Percentiles rank a stretch among this genome's conserved stretches.
Evolutionary conservation across 2,888 invertebrate species (phyloP).

Genomic region (Pachliopta kotzebuea): DNA sequence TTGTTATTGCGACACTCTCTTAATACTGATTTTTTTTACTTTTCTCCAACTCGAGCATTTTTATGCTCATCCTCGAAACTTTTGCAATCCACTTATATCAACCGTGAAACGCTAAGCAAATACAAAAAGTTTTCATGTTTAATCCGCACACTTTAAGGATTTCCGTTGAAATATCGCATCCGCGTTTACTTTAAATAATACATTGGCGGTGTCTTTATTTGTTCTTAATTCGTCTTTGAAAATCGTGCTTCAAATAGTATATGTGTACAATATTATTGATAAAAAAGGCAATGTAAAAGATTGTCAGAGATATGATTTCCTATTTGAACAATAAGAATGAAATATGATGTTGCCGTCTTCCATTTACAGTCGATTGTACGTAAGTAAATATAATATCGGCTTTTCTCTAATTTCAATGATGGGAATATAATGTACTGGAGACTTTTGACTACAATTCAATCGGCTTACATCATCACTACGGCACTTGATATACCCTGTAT

Average conservation of each 20-base stretch:
- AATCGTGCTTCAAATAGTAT: slow-evolving; percentile 1
- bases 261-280: neutral
- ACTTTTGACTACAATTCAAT: neutral
- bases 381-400: neutral
- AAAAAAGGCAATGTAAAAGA: neutral
- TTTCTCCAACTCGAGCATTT: slow-evolving; percentile 65
- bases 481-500: no score
- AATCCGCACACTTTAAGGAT: slow-evolving; percentile 75
- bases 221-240: slow-evolving; percentile 44
- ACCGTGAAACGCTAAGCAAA: slow-evolving; percentile 77
- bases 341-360: neutral
- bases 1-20: slow-evolving; percentile 68
- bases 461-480: neutral
- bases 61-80: slow-evolving; percentile 77
- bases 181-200: slow-evolving; percentile 72
- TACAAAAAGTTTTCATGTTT: slow-evolving; percentile 77
- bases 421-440: neutral
- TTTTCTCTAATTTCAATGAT: neutral
- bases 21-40: slow-evolving; percentile 64
- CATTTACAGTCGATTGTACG: neutral
- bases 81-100: slow-evolving; percentile 80
- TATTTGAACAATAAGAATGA: slow-evolving; percentile 6
- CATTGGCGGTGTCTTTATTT: slow-evolving; percentile 54
- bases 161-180: slow-evolving; percentile 73
- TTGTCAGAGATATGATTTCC: slow-evolving; percentile 9